Percentiles rank a stretch among this genome's conserved stretches.
phyloP scores from a whole-genome alignment of 2,113 vertebrate species.

The Cricetomys ansorgei region DNA sequence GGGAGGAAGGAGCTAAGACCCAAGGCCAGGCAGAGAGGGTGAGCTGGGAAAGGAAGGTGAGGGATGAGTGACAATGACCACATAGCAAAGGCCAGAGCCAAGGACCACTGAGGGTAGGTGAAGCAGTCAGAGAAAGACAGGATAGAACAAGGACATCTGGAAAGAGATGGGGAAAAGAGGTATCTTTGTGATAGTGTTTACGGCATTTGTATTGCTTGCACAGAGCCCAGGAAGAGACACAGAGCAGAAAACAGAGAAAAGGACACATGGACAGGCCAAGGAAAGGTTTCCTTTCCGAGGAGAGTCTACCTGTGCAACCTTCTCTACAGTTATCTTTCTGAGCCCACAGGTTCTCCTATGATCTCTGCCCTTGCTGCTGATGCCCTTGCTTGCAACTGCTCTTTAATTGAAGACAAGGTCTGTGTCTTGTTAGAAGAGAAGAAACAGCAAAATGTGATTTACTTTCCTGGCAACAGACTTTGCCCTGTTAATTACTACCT shows the following conservation, averaged over 20 bases:
- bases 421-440: slow-evolving; percentile 73
- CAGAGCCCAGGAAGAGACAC: neutral
- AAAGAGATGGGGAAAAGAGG: neutral
- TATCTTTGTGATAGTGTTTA: neutral
- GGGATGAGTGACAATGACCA: too few species aligned
- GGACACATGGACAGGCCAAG: neutral
- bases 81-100: neutral
- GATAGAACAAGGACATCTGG: neutral
- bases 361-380: neutral
- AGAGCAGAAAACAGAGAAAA: neutral
- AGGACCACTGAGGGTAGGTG: neutral
- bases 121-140: neutral
- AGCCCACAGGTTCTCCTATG: neutral
- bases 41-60: neutral
- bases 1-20: neutral
- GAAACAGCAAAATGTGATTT: slow-evolving; percentile 79
- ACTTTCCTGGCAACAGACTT: slow-evolving; percentile 71
- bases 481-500: slow-evolving; percentile 77
- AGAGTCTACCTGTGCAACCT: neutral
- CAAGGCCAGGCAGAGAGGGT: neutral
- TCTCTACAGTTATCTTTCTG: neutral
- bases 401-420: slow-evolving; percentile 75
- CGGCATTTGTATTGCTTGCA: neutral
- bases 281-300: neutral
- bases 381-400: slow-evolving; percentile 67